These are phyloP conservation scores for Gopherus evgoodei DNA, from an alignment of 2,113 vertebrate species.

Conservation along the genomic window DNA sequence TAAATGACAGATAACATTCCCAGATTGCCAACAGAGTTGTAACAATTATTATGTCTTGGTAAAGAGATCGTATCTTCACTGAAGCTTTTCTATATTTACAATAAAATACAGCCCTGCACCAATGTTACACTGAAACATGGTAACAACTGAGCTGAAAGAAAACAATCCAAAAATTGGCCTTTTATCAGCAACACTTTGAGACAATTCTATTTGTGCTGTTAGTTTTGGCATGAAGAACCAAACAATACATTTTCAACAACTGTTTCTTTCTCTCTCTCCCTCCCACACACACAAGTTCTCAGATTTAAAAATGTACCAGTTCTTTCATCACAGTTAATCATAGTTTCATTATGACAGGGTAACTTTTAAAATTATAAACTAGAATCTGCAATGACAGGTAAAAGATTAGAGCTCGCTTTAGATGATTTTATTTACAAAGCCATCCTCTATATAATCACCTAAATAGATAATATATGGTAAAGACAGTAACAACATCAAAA, in stretches of 20 bases:
- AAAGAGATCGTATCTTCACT: slow-evolving; percentile 37
- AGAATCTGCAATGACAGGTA: slow-evolving; percentile 22
- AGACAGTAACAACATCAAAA: slow-evolving; percentile 61
- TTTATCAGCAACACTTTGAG: slow-evolving; percentile 50
- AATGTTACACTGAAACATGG: slow-evolving; percentile 49
- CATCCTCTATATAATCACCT: slow-evolving; percentile 48
- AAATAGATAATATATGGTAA: slow-evolving; percentile 60
- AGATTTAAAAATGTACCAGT: slow-evolving; percentile 7
- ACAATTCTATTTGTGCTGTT: slow-evolving; percentile 27
- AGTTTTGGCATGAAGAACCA: slow-evolving; percentile 32
- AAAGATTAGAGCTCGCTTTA: slow-evolving; percentile 53
- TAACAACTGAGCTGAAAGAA: slow-evolving; percentile 40
- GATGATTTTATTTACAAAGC: slow-evolving; percentile 51
- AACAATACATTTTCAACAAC: slow-evolving; percentile 26
- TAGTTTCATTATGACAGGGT: background rate
- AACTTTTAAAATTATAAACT: slow-evolving; percentile 55
- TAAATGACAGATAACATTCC: slow-evolving; percentile 30
- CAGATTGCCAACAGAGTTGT: background rate
- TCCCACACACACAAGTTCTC: slow-evolving; percentile 19
- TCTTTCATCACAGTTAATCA: slow-evolving; percentile 23
- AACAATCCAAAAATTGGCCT: slow-evolving; percentile 56
- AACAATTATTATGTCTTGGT: slow-evolving; percentile 30
- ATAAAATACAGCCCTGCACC: slow-evolving; percentile 51
- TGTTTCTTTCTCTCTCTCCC: slow-evolving; percentile 10
- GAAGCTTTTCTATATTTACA: slow-evolving; percentile 64